These are phyloP conservation scores for Wiebesia pumilae DNA, from an alignment of 1,140 invertebrate genomes.

Conservation along the genomic window DNA sequence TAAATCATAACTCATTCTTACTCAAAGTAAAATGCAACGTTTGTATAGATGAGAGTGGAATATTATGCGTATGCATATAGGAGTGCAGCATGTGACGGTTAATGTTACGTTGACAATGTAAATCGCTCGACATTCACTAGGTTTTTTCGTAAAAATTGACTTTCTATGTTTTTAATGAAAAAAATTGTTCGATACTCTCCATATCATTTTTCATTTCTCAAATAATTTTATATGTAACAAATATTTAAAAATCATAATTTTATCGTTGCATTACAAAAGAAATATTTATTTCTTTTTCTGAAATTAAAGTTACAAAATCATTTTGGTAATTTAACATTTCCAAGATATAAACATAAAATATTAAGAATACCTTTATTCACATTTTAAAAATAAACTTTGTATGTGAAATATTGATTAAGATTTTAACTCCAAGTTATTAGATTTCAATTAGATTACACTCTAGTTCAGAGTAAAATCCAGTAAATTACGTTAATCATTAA, in stretches of 20 bases:
- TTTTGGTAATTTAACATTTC: too few relatives aligned
- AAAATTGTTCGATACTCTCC: background rate
- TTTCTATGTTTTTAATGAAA: constrained; percentile 33
- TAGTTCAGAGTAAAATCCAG: background rate
- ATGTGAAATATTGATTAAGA: background rate
- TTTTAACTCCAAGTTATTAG: background rate
- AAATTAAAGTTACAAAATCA: too few relatives aligned
- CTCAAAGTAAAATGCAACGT: constrained; percentile 46
- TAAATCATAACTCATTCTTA: constrained; percentile 63
- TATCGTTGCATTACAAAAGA: too few relatives aligned
- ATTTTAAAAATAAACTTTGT: background rate
- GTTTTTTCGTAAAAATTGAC: background rate
- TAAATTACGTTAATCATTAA: background rate
- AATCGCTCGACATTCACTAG: background rate
- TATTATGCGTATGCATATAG: constrained; percentile 6
- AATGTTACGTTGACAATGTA: background rate
- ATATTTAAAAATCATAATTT: background rate
- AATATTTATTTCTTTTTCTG: background rate
- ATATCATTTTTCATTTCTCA: background rate
- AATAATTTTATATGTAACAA: too few relatives aligned
- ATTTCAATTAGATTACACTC: too few relatives aligned
- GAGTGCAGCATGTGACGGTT: constrained; percentile 6
- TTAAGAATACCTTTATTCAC: background rate
- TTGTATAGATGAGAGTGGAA: constrained; percentile 48
- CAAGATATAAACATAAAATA: background rate